These are phyloP conservation scores for Lophotriccus pileatus DNA, from an alignment of 2,797 vertebrate species.

Conservation along the genomic window DNA sequence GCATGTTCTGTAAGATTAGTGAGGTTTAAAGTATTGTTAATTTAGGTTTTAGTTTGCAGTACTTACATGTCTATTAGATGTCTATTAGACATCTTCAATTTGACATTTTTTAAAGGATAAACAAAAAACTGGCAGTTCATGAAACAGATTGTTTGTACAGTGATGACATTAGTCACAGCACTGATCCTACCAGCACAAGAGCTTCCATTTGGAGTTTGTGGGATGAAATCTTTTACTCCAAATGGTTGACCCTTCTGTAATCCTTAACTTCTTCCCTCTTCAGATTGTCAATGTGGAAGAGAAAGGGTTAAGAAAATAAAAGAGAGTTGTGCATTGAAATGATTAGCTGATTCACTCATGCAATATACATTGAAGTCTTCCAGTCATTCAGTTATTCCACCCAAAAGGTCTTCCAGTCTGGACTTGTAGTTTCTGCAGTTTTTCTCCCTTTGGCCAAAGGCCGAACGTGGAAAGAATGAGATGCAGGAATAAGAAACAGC, in stretches of 20 bases:
- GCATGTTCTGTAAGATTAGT: not conserved
- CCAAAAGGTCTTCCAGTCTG: not conserved
- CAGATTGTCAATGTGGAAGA: not conserved
- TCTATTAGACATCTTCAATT: not conserved
- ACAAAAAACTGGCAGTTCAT: not conserved
- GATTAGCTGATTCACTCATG: not conserved
- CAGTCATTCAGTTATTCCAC: not conserved
- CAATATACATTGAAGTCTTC: not conserved
- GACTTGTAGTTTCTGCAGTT: not conserved
- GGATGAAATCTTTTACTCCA: not conserved
- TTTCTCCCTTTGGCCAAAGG: not conserved
- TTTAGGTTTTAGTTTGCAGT: not conserved
- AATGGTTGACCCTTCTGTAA: not conserved
- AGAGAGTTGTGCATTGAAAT: not conserved
- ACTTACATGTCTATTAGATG: not conserved
- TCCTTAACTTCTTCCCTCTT: not conserved
- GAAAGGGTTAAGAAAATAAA: not conserved
- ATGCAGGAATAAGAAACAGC: not conserved
- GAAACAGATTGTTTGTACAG: not conserved
- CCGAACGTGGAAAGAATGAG: not conserved
- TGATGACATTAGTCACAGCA: not conserved
- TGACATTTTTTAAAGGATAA: not conserved
- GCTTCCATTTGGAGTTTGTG: not conserved
- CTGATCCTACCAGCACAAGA: not conserved
- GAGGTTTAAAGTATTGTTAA: not conserved